These are phyloP conservation scores for Hydrophis major DNA, from an alignment of 2,797 vertebrate species.

Conservation along the genomic window DNA sequence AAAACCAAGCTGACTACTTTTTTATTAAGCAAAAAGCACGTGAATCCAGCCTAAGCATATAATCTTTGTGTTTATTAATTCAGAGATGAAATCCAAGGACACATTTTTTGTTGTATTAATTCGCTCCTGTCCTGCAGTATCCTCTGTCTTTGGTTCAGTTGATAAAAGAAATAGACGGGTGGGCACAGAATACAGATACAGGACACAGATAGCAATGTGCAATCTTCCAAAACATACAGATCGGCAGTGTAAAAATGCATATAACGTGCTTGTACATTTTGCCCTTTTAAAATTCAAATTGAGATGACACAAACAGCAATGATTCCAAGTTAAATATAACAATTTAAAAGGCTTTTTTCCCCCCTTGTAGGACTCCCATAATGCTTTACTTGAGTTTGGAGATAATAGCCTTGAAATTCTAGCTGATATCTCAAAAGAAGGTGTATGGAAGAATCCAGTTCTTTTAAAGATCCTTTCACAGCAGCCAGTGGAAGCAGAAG, in stretches of 20 bases:
- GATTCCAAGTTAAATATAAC: constrained; percentile 1
- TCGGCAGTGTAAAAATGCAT: neutral
- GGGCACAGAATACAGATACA: neutral
- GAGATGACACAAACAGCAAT: neutral
- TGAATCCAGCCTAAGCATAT: neutral
- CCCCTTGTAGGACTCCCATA: constrained; percentile 83
- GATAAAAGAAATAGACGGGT: neutral
- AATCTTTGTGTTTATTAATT: neutral
- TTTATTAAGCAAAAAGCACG: neutral
- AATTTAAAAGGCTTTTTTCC: neutral
- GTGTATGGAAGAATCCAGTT: constrained; percentile 92
- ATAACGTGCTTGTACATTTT: neutral
- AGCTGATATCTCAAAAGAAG: constrained; percentile 91
- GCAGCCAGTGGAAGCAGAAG: constrained; percentile 83
- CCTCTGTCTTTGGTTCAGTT: neutral
- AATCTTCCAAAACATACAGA: neutral
- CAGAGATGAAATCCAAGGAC: neutral
- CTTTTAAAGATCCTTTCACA: constrained; percentile 88
- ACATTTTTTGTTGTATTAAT: neutral
- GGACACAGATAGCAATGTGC: neutral
- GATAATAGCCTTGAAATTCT: constrained; percentile 93
- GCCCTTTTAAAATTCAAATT: neutral
- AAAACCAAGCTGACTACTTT: neutral
- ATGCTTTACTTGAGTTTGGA: constrained; percentile 88
- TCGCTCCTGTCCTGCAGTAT: neutral